These are phyloP conservation scores for Ceratitis capitata DNA, from an alignment of 1,140 invertebrate species.

Conservation along the genomic window DNA sequence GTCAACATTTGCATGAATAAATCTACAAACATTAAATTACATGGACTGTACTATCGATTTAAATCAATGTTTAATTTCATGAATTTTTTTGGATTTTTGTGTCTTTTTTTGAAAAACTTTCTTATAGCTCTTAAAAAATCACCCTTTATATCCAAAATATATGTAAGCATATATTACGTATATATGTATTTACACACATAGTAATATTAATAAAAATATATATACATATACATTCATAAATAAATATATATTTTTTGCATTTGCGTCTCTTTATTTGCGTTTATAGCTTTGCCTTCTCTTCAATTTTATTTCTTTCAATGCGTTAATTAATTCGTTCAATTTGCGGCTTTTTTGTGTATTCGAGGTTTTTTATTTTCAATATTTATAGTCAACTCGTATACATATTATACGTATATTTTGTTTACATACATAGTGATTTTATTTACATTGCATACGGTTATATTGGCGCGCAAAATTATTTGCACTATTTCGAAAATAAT, in stretches of 20 bases:
- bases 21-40: too few relatives aligned
- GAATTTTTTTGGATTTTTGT: too few relatives aligned
- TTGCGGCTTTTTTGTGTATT: background rate
- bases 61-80: too few relatives aligned
- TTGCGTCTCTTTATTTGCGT: background rate
- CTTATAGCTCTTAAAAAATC: too few relatives aligned
- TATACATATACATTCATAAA: background rate
- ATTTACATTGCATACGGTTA: background rate
- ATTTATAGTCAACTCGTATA: background rate
- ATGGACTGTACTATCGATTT: too few relatives aligned
- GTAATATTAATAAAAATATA: background rate
- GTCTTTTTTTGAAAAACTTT: too few relatives aligned
- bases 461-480: background rate
- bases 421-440: background rate
- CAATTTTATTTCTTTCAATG: background rate
- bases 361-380: background rate
- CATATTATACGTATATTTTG: too few relatives aligned
- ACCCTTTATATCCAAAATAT: too few relatives aligned
- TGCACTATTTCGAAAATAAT: background rate
- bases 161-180: background rate
- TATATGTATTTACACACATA: background rate
- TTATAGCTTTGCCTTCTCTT: background rate
- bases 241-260: background rate
- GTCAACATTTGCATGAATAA: too few relatives aligned
- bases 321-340: background rate